Evolutionary conservation across 35 echinoderm and acorn worm genomes (phyloP), one percentile per base, ranked within the genome.

Genomic region (Chiridota heheva): DNA sequence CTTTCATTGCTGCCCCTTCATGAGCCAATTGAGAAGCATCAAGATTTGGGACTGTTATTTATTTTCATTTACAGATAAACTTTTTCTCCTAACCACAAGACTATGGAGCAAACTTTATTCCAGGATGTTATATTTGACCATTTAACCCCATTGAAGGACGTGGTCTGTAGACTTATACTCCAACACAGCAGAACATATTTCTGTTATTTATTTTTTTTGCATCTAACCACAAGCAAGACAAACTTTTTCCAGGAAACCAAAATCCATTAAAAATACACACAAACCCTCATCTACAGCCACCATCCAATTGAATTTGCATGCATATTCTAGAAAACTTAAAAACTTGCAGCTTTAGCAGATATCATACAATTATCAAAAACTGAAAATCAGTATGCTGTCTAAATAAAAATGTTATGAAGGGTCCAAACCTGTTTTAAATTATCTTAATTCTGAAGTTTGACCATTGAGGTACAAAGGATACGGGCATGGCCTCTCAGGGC

Each of bases 401-500:
- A 45, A 0, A 17, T 20, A 40, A 17, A 22, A 38, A 81, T 15
- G 29, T 24, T 35, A 38, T 76, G 0, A 0, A 53, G 42, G 7
- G 5, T 13, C 18, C 25, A 47, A 53, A 74, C 36, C 4, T 0
- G 4, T 24, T 63, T 35, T 69, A 36, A 31, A 51, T 5, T 18
- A 18, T 4, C 3, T 73, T 53, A 7, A 59, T 24, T 16, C 5
- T 46, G 1, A 44, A n/a, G n/a, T n/a, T n/a, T n/a, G n/a, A n/a
- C n/a, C n/a, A n/a, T n/a, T n/a, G n/a, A n/a, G n/a, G n/a, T n/a
- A n/a, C n/a, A 83, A 85, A 91, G 93, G 93, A 96, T 96, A 96
- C 93, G 82, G 30, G 88, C 93, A 96, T 91, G 86, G 43, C 81
- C 70, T 56, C 70, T 63, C 0, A 96, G 64, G 32, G 83, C 70